Conservation (phyloP, 2,113 vertebrate species). For the Tretioscincus oriximinensis region DNA sequence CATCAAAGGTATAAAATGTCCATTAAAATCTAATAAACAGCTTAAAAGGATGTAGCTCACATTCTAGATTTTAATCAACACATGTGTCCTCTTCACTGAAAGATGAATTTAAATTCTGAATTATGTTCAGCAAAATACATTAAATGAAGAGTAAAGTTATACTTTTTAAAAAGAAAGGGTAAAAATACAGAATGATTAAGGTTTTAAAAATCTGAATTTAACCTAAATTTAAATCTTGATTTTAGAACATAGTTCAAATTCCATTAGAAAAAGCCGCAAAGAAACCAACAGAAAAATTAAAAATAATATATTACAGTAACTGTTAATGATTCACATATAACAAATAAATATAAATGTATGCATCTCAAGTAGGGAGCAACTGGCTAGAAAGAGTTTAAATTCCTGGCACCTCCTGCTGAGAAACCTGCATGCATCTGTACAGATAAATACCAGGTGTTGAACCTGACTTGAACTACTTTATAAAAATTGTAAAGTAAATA, state of each 20-base stretch:
- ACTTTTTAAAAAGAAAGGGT: too few species aligned
- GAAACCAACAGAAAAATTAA: not conserved
- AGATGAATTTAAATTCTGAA: slow-evolving; percentile 41
- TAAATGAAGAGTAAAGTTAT: not conserved
- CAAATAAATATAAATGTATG: not conserved
- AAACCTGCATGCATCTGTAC: too few species aligned
- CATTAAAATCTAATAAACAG: slow-evolving; percentile 43
- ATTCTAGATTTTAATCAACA: slow-evolving; percentile 35
- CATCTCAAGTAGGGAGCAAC: too few species aligned
- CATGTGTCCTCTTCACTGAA: slow-evolving; percentile 38
- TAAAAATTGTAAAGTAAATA: not conserved
- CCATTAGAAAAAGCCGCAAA: not conserved
- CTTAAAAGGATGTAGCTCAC: slow-evolving; percentile 33
- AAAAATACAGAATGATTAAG: too few species aligned
- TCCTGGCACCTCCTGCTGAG: too few species aligned
- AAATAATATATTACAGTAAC: not conserved
- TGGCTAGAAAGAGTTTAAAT: too few species aligned
- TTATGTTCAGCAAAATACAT: slow-evolving; percentile 20
- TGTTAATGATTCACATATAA: not conserved
- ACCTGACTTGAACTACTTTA: too few species aligned
- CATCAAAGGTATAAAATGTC: slow-evolving; percentile 41
- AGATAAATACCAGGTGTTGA: too few species aligned
- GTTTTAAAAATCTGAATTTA: too few species aligned
- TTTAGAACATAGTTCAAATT: not conserved
- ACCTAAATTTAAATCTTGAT: not conserved